Percentiles rank a stretch among this genome's conserved stretches.
These are phyloP conservation scores for Larimichthys polyactis DNA, from an alignment of 2,113 vertebrate genomes.

Conservation along the genomic window DNA sequence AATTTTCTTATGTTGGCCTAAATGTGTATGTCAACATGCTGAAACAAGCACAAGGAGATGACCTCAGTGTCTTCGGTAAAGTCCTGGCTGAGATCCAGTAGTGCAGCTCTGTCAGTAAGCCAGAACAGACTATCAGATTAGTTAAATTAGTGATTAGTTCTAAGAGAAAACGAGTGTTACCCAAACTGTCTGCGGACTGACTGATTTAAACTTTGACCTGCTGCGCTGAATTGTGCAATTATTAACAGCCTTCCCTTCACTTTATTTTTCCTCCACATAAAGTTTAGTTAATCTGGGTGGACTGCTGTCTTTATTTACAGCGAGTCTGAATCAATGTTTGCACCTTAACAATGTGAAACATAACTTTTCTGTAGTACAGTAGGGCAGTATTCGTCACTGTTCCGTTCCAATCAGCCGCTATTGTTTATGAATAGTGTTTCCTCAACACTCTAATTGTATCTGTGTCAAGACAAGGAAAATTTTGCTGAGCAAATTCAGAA, in stretches of 20 bases:
- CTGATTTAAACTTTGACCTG: background rate
- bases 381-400: background rate
- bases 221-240: background rate
- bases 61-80: background rate
- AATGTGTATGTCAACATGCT: background rate
- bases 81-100: background rate
- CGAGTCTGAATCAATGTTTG: background rate
- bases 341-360: background rate
- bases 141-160: background rate
- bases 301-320: background rate
- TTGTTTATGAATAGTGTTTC: constrained; percentile 37
- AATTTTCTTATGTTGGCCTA: background rate
- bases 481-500: constrained; percentile 20
- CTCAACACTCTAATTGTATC: constrained; percentile 20
- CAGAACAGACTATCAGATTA: background rate
- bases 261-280: background rate
- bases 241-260: background rate
- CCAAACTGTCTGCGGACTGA: background rate
- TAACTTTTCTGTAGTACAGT: background rate
- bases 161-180: background rate
- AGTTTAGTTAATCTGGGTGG: background rate
- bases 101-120: background rate
- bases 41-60: background rate
- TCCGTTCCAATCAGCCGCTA: background rate
- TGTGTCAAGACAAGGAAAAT: background rate